A percentile compares a stretch with the other conserved stretches of the same genome.
Evolutionary conservation across 92 coral and sea anemone genomes (phyloP).

Genomic region (Parazoanthus darwini): DNA sequence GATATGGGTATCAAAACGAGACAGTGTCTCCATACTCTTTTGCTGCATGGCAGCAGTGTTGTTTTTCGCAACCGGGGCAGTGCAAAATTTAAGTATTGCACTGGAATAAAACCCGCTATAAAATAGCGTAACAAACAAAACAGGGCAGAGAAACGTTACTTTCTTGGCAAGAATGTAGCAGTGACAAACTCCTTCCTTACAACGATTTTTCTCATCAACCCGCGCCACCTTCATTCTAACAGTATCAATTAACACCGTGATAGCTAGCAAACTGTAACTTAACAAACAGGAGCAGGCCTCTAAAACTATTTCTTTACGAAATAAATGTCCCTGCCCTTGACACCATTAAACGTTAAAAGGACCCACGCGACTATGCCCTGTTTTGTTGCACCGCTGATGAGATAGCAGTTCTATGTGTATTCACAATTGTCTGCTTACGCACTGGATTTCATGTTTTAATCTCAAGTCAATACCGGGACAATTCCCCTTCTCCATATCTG

Average conservation of each 20-base stretch:
- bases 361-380: background rate
- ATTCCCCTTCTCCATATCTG: background rate
- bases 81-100: conserved; percentile 25
- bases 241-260: background rate
- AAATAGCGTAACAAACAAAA: background rate
- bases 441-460: background rate
- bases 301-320: background rate
- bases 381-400: background rate
- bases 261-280: background rate
- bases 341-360: background rate
- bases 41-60: conserved; percentile 42
- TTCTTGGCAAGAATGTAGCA: background rate
- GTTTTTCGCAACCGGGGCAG: conserved; percentile 30
- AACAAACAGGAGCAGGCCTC: background rate
- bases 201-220: background rate
- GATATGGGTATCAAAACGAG: conserved; percentile 11
- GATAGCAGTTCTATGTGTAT: background rate
- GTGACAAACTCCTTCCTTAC: background rate
- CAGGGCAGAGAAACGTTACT: background rate
- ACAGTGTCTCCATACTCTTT: conserved; percentile 41
- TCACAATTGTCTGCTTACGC: background rate
- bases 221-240: background rate
- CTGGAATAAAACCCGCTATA: conserved; percentile 12
- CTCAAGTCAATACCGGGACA: background rate
- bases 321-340: background rate